Conservation (phyloP, 2,113 vertebrate genomes). For the Dryoscopus gambensis region DNA sequence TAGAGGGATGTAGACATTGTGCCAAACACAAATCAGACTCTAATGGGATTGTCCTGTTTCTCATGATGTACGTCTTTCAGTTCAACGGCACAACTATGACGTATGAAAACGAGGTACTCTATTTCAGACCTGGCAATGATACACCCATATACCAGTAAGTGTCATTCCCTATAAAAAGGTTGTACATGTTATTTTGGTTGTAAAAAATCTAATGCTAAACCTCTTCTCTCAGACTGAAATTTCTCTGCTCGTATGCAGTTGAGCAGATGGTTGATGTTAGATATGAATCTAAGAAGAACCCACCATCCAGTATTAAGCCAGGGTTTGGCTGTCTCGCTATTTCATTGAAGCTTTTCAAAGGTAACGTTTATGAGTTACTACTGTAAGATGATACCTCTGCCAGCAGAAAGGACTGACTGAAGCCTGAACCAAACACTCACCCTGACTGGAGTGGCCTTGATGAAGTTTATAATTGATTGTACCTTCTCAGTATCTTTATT, state of each 20-base stretch:
- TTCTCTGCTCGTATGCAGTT: conserved; percentile 28
- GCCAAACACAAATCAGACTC: not conserved
- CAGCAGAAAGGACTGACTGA: not conserved
- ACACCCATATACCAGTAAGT: conserved; percentile 50
- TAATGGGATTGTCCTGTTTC: not conserved
- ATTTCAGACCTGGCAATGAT: conserved; percentile 14
- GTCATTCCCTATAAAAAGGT: not conserved
- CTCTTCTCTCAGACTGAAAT: conserved; percentile 2
- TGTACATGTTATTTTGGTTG: not conserved
- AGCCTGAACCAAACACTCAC: not conserved
- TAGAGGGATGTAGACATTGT: not conserved
- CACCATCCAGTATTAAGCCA: not conserved
- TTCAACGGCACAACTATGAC: conserved; percentile 23
- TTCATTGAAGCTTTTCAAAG: conserved; percentile 59
- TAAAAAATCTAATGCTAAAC: not conserved
- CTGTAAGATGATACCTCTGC: not conserved
- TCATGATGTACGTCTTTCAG: not conserved
- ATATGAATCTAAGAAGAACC: not conserved
- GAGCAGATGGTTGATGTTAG: not conserved
- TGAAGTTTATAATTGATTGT: not conserved
- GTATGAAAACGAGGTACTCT: conserved; percentile 57
- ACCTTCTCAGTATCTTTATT: not conserved
- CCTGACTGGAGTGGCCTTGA: not conserved
- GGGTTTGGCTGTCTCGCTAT: conserved; percentile 36
- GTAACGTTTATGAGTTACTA: not conserved